Base-by-base conservation (phyloP, 2,113 vertebrate genomes). In the Donacobius atricapilla region DNA sequence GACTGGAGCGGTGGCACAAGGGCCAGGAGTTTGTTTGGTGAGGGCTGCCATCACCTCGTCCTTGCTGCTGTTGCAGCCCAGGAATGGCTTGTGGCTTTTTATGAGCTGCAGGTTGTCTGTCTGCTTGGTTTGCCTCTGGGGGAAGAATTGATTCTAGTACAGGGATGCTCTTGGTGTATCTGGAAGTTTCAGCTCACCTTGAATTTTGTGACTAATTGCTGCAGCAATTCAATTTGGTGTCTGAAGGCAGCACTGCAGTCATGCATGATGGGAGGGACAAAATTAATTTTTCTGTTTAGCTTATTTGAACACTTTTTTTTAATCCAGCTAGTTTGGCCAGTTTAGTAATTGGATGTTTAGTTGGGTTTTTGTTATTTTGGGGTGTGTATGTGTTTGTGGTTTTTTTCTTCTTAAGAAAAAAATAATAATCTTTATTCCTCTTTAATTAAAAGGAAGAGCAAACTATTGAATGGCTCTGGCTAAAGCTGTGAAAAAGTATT, bases 21-120 rank as follows among this genome's bases (percentile, higher is more conserved):
- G 45, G 24, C 20, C 0, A 0, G 9, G 11, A 17, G 13, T 69
- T 83, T 56, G n/a, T 76, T 76, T 56, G 25, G 19, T 0, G 0
- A 30, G 18, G 23, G 17, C 48, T 77, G 53, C 25, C 19, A 1
- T 63, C 3, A 0, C 69, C 47, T 84, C 0, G 0, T 58, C 42
- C 33, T 79, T 44, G 66, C 57, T 72, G n/a, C 30, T 57, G 37
- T 31, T 5, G 2, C 57, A 79, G 44, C 48, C 31, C 37, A 11
- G 75, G 47, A 7, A 7, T 25, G 39, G 19, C 31, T 48, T 9
- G 24, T 33, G 77, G 51, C 25, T 54, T 51, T 73, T 84, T 66
- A 18, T 45, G 78, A 70, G 53, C 83, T n/a, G 4, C 2, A 10
- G 12, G 17, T 58, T 68, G 40, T 79, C 63, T 14, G 33, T 76